Evolutionary conservation across 2,888 invertebrate species (phyloP).

Genomic region (Drosophila kanekoi): DNA sequence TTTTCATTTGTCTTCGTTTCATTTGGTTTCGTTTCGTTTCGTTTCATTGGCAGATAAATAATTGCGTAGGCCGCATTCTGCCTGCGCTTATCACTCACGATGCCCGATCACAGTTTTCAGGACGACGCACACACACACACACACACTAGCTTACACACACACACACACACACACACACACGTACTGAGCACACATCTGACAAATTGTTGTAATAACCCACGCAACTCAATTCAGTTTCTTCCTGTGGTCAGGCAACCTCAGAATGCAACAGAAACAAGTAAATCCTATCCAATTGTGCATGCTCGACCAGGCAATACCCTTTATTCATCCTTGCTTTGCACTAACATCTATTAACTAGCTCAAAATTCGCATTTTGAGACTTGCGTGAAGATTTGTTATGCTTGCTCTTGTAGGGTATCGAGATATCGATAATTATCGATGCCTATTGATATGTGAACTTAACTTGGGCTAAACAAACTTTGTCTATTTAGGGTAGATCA

Average conservation of each 20-base stretch:
- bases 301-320: background rate
- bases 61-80: constrained; percentile 11
- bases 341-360: background rate
- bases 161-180: background rate
- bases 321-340: background rate
- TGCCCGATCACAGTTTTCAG: constrained; percentile 13
- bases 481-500: too few relatives aligned
- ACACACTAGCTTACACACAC: background rate
- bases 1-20: constrained; percentile 31
- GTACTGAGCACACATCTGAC: constrained; percentile 3
- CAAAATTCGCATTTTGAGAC: too few relatives aligned
- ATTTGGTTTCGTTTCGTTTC: constrained; percentile 27
- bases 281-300: background rate
- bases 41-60: constrained; percentile 14
- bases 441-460: background rate
- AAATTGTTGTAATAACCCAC: constrained; percentile 26
- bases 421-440: background rate
- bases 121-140: background rate
- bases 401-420: background rate
- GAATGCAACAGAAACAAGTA: constrained; percentile 8
- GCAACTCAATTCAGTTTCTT: constrained; percentile 30
- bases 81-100: constrained; percentile 4
- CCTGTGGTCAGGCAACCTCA: constrained; percentile 14
- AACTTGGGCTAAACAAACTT: too few relatives aligned
- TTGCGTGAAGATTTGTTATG: background rate